Percentiles rank a stretch among this genome's conserved stretches.
These are phyloP conservation scores for Rhadinocentrus ornatus DNA, from an alignment of 2,797 vertebrate species.

Conservation along the genomic window DNA sequence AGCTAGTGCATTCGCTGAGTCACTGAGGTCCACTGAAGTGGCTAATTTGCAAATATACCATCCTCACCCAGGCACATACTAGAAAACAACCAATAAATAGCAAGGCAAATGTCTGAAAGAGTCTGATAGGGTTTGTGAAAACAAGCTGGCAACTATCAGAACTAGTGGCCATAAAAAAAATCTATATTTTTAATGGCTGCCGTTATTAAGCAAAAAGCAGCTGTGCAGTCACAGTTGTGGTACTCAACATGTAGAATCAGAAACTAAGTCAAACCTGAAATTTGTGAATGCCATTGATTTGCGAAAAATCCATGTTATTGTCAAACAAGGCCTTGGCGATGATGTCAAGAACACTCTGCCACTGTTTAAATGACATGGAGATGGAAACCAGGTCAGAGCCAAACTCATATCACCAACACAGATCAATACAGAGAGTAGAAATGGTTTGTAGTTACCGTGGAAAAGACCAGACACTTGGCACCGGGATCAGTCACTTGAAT, in stretches of 20 bases:
- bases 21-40: no score
- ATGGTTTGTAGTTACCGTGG: conserved; percentile 86
- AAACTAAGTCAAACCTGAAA: conserved; percentile 88
- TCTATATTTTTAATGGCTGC: not conserved
- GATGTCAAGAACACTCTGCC: conserved; percentile 97
- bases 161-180: not conserved
- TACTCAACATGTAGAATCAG: not conserved
- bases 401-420: conserved; percentile 14
- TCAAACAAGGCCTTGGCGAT: conserved; percentile 97
- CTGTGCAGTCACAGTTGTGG: not conserved
- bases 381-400: conserved; percentile 31
- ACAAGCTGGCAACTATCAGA: not conserved
- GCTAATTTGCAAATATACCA: no score
- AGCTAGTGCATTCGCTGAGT: no score
- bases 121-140: not conserved
- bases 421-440: not conserved
- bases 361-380: conserved; percentile 78
- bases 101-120: not conserved
- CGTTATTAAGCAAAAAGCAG: not conserved
- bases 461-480: conserved; percentile 97
- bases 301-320: conserved; percentile 96
- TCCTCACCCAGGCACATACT: no score
- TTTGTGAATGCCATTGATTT: conserved; percentile 95
- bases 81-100: no score
- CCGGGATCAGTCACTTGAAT: conserved; percentile 91